Percentiles rank a stretch among this genome's conserved stretches.
These are phyloP conservation scores for Callocephalon fimbriatum DNA, from an alignment of 2,113 vertebrate genomes.

Conservation along the genomic window DNA sequence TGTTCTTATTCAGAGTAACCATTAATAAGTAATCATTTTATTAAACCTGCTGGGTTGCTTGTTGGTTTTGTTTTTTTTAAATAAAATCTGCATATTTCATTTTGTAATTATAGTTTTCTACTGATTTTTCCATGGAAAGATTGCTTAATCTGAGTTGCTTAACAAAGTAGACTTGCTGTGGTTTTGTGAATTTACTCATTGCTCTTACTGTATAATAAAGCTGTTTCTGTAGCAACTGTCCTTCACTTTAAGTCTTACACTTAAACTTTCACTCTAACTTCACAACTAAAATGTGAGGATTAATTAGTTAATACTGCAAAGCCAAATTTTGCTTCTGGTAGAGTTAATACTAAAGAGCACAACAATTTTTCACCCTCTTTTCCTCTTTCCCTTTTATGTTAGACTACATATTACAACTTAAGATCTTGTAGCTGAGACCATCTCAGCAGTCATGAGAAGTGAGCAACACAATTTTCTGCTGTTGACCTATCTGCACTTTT, in stretches of 20 bases:
- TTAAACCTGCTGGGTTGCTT: neutral
- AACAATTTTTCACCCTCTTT: neutral
- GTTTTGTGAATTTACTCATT: neutral
- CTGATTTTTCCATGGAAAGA: neutral
- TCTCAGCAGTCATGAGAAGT: neutral
- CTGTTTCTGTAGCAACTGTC: neutral
- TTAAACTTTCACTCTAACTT: neutral
- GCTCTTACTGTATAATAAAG: neutral
- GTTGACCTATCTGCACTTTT: neutral
- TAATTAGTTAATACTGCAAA: neutral
- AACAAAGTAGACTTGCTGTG: neutral
- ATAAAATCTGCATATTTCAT: neutral
- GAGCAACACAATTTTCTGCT: neutral
- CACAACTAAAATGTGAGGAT: neutral
- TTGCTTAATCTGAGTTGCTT: neutral
- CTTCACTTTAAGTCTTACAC: neutral
- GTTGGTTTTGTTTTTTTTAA: neutral
- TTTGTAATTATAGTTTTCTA: neutral
- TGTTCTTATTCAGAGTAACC: neutral
- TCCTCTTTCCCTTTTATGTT: neutral
- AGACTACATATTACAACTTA: neutral
- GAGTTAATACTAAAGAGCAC: neutral
- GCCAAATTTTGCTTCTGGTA: neutral
- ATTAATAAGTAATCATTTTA: conserved; percentile 2
- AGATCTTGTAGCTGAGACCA: neutral